Percentiles rank a stretch among this genome's conserved stretches.
phyloP scores from a whole-genome alignment of 2,888 invertebrate genomes.

The Eudasyphora cyanicolor region DNA sequence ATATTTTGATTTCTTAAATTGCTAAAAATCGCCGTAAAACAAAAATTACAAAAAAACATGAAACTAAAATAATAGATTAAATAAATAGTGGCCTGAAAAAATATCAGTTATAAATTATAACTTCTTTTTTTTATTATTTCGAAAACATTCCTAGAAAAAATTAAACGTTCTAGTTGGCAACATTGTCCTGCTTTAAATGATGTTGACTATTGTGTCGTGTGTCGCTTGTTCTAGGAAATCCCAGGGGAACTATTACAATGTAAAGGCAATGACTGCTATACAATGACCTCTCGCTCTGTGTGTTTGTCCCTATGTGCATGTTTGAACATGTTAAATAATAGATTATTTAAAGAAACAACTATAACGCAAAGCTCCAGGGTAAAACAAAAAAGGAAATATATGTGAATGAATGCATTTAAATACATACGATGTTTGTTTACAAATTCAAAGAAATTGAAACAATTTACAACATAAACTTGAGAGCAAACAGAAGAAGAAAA shows the following conservation, averaged over 20 bases:
- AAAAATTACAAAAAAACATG: too few relatives aligned
- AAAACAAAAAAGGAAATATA: too few relatives aligned
- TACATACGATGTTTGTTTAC: not conserved
- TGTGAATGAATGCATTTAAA: too few relatives aligned
- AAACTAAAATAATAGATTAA: too few relatives aligned
- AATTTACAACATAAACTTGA: slow-evolving; percentile 3
- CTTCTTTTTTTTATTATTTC: too few relatives aligned
- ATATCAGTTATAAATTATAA: too few relatives aligned
- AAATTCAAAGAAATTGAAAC: slow-evolving; percentile 33
- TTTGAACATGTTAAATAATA: slow-evolving; percentile 8
- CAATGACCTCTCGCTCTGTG: slow-evolving; percentile 61
- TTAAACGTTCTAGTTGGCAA: not conserved
- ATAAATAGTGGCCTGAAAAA: too few relatives aligned
- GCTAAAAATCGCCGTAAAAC: too few relatives aligned
- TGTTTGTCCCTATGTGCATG: slow-evolving; percentile 44
- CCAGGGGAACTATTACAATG: not conserved
- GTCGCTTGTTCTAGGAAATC: not conserved
- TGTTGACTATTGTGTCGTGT: not conserved
- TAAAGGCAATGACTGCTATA: slow-evolving; percentile 44
- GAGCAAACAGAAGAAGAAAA: not conserved
- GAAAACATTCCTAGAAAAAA: too few relatives aligned
- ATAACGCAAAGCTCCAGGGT: not conserved
- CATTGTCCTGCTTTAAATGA: not conserved
- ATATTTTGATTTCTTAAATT: too few relatives aligned
- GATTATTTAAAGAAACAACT: not conserved